phyloP scores from a whole-genome alignment of 2,797 vertebrate species.

The Poecilia picta region DNA sequence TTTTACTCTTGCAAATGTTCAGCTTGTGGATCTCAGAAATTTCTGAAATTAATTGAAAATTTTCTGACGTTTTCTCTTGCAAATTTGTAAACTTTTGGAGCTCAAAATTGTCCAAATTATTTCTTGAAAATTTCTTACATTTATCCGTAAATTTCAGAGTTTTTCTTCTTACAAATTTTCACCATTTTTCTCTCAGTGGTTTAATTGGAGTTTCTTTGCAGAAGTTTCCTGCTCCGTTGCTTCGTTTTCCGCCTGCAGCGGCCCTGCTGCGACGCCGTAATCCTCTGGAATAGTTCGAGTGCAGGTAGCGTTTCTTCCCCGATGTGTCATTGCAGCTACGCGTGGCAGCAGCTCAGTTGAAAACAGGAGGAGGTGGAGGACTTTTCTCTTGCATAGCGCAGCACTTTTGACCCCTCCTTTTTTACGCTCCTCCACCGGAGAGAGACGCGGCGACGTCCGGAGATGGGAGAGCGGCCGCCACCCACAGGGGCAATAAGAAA shows the following conservation, averaged over 20 bases:
- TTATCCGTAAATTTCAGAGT: too few species aligned
- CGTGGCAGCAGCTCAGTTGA: constrained; percentile 4
- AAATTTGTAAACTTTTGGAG: too few species aligned
- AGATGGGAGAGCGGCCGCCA: constrained; percentile 47
- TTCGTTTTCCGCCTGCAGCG: constrained; percentile 9
- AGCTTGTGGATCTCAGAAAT: too few species aligned
- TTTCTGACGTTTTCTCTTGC: too few species aligned
- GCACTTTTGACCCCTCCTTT: constrained; percentile 73
- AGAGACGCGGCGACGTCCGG: constrained; percentile 26
- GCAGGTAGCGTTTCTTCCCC: constrained; percentile 32
- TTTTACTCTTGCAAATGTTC: too few species aligned
- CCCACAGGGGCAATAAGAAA: constrained; percentile 81
- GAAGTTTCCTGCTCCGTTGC: neutral
- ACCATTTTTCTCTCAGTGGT: too few species aligned
- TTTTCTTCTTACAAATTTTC: too few species aligned
- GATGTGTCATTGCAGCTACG: constrained; percentile 30
- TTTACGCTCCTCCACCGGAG: constrained; percentile 38
- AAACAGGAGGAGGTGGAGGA: constrained; percentile 54
- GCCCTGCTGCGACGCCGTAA: neutral
- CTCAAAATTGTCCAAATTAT: too few species aligned
- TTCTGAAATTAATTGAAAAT: too few species aligned
- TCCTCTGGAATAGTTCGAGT: constrained; percentile 55
- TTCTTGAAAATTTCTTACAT: too few species aligned
- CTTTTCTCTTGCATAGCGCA: constrained; percentile 69
- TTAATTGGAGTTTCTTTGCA: too few species aligned